A percentile compares a stretch with the other conserved stretches of the same genome.
These are phyloP conservation scores for Aphelenchoides avenae DNA, from an alignment of 1,140 invertebrate species.

Conservation along the genomic window DNA sequence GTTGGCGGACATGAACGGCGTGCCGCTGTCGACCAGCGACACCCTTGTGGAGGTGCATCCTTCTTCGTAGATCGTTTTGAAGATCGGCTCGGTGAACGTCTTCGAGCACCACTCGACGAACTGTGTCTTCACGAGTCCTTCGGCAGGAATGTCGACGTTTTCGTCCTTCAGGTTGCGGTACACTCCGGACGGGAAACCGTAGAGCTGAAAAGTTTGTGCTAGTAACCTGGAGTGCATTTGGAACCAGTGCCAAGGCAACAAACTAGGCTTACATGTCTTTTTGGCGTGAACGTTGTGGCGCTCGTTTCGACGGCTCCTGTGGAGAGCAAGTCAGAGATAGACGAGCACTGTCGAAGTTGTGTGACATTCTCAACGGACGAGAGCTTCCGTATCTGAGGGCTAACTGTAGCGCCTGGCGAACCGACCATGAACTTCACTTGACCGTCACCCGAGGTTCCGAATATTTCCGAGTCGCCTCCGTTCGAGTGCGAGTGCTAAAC, in stretches of 20 bases:
- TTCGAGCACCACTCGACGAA: slow-evolving; percentile 59
- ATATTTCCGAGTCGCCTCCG: neutral
- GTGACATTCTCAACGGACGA: slow-evolving; percentile 17
- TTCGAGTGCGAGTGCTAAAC: neutral
- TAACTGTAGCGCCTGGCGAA: slow-evolving; percentile 9
- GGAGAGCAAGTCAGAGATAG: slow-evolving; percentile 31
- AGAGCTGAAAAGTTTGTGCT: slow-evolving; percentile 41
- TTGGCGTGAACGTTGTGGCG: slow-evolving; percentile 38
- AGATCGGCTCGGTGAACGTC: slow-evolving; percentile 52
- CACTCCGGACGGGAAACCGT: slow-evolving; percentile 35
- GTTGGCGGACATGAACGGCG: slow-evolving; percentile 30
- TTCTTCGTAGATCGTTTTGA: slow-evolving; percentile 50
- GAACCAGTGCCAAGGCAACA: slow-evolving; percentile 4
- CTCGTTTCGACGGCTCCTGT: slow-evolving; percentile 29
- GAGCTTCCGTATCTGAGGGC: neutral
- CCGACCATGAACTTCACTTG: slow-evolving; percentile 37
- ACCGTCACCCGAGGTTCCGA: slow-evolving; percentile 9
- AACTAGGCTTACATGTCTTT: slow-evolving; percentile 41
- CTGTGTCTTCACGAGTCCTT: slow-evolving; percentile 47
- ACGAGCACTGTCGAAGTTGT: slow-evolving; percentile 29
- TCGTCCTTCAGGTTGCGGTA: slow-evolving; percentile 31
- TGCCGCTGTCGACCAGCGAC: slow-evolving; percentile 38
- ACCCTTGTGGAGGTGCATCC: slow-evolving; percentile 36
- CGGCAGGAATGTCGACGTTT: slow-evolving; percentile 14
- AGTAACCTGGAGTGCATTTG: too few species aligned